Evolutionary conservation across 2,113 vertebrate species (phyloP).

Genomic region (Leucoraja erinaceus): DNA sequence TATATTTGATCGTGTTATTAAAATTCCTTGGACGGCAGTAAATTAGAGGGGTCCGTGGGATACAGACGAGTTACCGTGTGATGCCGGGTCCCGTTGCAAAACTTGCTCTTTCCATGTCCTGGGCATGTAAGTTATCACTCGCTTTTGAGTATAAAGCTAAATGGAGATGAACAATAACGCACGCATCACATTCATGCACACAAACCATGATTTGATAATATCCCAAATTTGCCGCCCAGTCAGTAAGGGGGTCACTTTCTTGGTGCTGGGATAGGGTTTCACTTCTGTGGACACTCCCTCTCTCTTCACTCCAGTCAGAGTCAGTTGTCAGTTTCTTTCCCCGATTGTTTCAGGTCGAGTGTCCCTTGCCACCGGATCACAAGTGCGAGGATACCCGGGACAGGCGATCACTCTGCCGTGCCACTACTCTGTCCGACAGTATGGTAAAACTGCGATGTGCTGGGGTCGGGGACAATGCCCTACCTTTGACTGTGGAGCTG

Average conservation of each 20-base stretch:
- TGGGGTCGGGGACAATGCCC: slow-evolving; percentile 58
- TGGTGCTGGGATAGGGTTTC: neutral
- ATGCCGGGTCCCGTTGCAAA: neutral
- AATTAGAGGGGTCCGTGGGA: too few species aligned
- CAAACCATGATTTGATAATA: too few species aligned
- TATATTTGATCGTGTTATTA: neutral
- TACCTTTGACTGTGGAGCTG: slow-evolving; percentile 45
- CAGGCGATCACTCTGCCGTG: slow-evolving; percentile 61
- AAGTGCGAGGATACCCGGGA: slow-evolving; percentile 53
- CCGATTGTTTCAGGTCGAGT: slow-evolving; percentile 38
- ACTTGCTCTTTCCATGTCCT: too few species aligned
- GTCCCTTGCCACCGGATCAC: neutral
- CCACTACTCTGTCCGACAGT: slow-evolving; percentile 39
- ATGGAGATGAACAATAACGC: too few species aligned
- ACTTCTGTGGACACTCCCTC: too few species aligned
- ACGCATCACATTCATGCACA: too few species aligned
- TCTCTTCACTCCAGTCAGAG: neutral
- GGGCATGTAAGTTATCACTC: too few species aligned
- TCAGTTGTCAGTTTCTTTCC: neutral
- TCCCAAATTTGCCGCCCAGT: too few species aligned
- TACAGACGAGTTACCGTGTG: neutral
- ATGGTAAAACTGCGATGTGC: slow-evolving; percentile 46
- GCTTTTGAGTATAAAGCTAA: too few species aligned
- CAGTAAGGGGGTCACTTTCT: neutral
- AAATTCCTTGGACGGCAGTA: neutral